These are phyloP conservation scores for Paracanthobrama guichenoti DNA, from an alignment of 2,113 vertebrate genomes.

Conservation along the genomic window DNA sequence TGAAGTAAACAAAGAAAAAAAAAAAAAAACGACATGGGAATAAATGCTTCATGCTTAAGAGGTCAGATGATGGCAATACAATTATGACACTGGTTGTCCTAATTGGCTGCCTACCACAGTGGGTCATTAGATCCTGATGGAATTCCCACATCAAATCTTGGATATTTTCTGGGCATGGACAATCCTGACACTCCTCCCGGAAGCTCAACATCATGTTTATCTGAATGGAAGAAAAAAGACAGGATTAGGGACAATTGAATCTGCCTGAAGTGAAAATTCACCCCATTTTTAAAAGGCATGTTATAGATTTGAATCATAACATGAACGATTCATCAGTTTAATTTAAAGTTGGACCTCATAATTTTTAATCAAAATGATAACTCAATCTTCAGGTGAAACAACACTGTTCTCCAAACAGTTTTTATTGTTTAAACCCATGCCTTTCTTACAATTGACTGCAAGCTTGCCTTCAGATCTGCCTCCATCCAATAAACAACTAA, in stretches of 20 bases:
- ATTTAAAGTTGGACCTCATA: background rate
- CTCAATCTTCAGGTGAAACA: background rate
- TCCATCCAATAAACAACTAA: background rate
- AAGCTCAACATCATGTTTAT: constrained; percentile 94
- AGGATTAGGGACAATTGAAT: background rate
- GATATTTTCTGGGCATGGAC: constrained; percentile 86
- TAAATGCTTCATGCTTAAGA: background rate
- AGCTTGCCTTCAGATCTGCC: background rate
- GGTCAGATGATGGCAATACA: background rate
- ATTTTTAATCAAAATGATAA: background rate
- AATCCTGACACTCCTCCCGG: constrained; percentile 82
- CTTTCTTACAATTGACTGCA: background rate
- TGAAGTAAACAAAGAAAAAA: constrained; percentile 59
- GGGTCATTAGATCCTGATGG: constrained; percentile 84
- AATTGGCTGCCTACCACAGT: constrained; percentile 79
- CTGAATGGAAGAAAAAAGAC: constrained; percentile 62
- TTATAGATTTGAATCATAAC: background rate
- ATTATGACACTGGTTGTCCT: background rate
- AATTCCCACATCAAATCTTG: constrained; percentile 86
- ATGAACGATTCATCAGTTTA: background rate
- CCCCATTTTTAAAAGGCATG: background rate
- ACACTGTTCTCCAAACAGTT: background rate
- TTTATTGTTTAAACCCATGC: background rate
- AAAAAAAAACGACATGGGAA: background rate
- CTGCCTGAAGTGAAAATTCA: background rate